Conservation (phyloP, 2,888 invertebrate species). For the Hemaris fuciformis region DNA sequence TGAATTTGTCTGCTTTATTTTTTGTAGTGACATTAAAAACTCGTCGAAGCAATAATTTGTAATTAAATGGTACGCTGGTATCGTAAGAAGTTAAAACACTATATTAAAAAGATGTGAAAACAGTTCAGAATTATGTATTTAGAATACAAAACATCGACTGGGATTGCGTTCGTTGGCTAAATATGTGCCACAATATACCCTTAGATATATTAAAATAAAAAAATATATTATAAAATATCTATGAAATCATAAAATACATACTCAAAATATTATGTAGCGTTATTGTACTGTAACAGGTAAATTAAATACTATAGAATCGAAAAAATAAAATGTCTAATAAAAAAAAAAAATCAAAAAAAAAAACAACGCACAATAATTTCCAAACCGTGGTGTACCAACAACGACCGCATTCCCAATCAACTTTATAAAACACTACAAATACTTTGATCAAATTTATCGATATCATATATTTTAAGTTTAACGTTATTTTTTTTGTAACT, state of each 20-base stretch:
- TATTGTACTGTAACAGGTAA: background rate
- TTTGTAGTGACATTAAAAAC: background rate
- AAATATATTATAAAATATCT: background rate
- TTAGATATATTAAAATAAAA: background rate
- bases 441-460: constrained; percentile 52
- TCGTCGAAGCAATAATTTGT: background rate
- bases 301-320: no score
- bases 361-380: background rate
- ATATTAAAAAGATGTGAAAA: constrained; percentile 54
- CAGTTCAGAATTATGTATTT: constrained; percentile 48
- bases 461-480: constrained; percentile 31
- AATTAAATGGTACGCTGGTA: background rate
- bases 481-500: constrained; percentile 38
- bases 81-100: constrained; percentile 19
- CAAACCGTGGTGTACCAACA: no score
- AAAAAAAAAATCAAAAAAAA: background rate
- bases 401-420: constrained; percentile 41
- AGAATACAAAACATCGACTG: constrained; percentile 54
- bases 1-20: background rate
- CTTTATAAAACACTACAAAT: constrained; percentile 65
- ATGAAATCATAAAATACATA: background rate
- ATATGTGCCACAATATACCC: background rate
- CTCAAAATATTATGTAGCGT: background rate
- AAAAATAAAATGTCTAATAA: background rate
- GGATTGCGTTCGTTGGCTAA: constrained; percentile 31